phyloP scores from a whole-genome alignment of 2,113 vertebrate species.

The Thalassoma bifasciatum region DNA sequence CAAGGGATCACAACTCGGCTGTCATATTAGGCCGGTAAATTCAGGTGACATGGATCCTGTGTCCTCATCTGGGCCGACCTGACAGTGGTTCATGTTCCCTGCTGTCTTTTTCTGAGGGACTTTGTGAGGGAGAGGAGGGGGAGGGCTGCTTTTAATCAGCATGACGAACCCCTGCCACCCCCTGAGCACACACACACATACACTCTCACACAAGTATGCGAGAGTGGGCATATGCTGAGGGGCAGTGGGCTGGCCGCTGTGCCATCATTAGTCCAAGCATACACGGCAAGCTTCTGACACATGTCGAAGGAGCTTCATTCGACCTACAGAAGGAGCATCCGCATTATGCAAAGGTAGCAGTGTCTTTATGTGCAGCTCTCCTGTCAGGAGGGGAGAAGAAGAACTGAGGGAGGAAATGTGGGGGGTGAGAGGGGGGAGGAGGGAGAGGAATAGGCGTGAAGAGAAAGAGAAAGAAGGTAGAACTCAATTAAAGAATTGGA shows the following conservation, averaged over 20 bases:
- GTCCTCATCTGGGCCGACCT: slow-evolving; percentile 85
- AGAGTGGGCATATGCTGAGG: slow-evolving; percentile 82
- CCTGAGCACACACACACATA: slow-evolving; percentile 24
- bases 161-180: slow-evolving; percentile 79
- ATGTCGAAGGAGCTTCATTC: slow-evolving; percentile 83
- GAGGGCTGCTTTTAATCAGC: slow-evolving; percentile 83
- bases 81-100: slow-evolving; percentile 83
- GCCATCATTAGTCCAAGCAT: slow-evolving; percentile 86
- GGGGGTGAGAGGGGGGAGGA: slow-evolving; percentile 21
- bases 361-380: slow-evolving; percentile 78
- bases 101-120: slow-evolving; percentile 80
- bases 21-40: slow-evolving; percentile 85
- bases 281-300: slow-evolving; percentile 84
- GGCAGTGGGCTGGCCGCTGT: slow-evolving; percentile 84
- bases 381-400: slow-evolving; percentile 79
- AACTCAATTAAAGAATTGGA: slow-evolving; percentile 19
- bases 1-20: slow-evolving; percentile 82
- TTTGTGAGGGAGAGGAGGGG: slow-evolving; percentile 62
- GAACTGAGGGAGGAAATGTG: slow-evolving; percentile 66
- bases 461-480: background rate
- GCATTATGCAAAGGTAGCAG: slow-evolving; percentile 84
- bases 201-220: slow-evolving; percentile 42
- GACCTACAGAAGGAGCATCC: slow-evolving; percentile 82
- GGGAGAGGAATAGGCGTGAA: slow-evolving; percentile 24
- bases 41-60: slow-evolving; percentile 82